Evolutionary conservation across 92 coral and sea anemone species (phyloP).

Genomic region (Epizoanthus scotinus): DNA sequence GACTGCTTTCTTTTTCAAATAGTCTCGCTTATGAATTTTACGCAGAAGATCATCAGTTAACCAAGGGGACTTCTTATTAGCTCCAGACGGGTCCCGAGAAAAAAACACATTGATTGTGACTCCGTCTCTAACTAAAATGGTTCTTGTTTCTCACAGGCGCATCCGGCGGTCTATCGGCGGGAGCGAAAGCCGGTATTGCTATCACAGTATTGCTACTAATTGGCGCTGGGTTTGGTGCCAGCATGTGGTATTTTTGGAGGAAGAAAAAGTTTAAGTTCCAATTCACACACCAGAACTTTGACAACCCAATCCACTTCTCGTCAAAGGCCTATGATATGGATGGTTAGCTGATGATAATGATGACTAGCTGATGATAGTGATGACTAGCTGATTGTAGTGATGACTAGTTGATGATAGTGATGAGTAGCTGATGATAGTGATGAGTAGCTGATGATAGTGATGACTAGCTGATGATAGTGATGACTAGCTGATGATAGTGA

Average conservation of each 20-base stretch:
- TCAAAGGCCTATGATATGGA: conserved; percentile 47
- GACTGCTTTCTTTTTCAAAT: too few species aligned
- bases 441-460: conserved; percentile 12
- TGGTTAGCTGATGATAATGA: background rate
- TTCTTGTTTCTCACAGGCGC: conserved; percentile 35
- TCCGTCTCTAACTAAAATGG: background rate
- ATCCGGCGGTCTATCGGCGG: conserved; percentile 70
- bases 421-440: background rate
- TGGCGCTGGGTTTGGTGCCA: conserved; percentile 56
- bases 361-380: background rate
- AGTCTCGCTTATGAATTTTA: too few species aligned
- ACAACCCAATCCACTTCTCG: conserved; percentile 83
- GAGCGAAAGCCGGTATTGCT: conserved; percentile 82
- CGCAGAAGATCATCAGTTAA: too few species aligned
- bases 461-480: background rate
- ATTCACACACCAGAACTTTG: conserved; percentile 65
- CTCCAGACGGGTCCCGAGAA: too few species aligned
- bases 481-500: background rate
- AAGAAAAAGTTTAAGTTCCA: conserved; percentile 45
- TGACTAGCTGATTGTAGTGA: background rate
- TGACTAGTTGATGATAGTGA: background rate
- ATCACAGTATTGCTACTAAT: conserved; percentile 61
- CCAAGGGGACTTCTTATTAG: too few species aligned
- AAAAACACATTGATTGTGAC: background rate
- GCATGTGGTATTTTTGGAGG: conserved; percentile 61